These are phyloP conservation scores for Psophia crepitans DNA, from an alignment of 2,113 vertebrate genomes.

Conservation along the genomic window DNA sequence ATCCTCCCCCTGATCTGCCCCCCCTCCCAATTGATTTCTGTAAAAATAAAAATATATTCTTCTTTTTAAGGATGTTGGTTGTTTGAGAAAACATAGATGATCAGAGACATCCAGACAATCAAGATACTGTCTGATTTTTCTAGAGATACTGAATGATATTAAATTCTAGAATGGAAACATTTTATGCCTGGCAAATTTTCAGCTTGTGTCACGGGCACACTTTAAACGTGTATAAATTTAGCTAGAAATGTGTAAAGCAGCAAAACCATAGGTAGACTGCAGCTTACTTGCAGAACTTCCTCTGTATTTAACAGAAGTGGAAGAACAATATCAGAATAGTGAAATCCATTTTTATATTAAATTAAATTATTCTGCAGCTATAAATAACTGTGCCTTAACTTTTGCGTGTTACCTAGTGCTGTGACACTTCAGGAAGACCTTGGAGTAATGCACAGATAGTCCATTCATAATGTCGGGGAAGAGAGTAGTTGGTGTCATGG, in stretches of 20 bases:
- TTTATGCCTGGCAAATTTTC: background rate
- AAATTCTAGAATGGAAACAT: background rate
- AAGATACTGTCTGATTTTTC: background rate
- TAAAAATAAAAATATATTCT: background rate
- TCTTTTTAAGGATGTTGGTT: background rate
- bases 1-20: too few species aligned
- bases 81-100: background rate
- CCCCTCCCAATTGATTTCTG: too few species aligned
- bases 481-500: background rate
- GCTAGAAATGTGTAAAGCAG: background rate
- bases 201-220: accelerated
- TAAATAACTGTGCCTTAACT: background rate
- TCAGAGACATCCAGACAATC: background rate
- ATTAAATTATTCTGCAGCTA: background rate
- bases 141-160: background rate
- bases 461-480: background rate
- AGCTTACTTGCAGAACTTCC: background rate
- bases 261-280: background rate
- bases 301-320: background rate
- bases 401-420: background rate
- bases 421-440: background rate
- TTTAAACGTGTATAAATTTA: background rate
- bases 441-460: background rate
- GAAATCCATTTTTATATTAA: background rate
- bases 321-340: too few species aligned